Base-by-base conservation (phyloP, 2,113 vertebrate species). In the Ameiurus melas region DNA sequence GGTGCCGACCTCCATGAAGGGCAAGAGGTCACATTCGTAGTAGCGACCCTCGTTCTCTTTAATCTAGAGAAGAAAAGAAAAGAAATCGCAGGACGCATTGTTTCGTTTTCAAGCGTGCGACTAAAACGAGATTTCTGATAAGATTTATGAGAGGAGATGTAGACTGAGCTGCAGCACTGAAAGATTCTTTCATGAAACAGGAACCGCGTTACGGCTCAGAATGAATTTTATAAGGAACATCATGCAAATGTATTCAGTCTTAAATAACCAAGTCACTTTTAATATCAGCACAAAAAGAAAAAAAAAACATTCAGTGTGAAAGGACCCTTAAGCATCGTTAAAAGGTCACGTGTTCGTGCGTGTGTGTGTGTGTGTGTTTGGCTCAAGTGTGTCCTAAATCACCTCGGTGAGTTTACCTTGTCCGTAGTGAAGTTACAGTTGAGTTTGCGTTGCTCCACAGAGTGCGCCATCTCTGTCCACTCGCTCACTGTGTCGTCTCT, bases 1-100 rank as follows among this genome's bases (percentile, higher is more conserved):
- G 0, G 96, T 98, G 57, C 98, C 98, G 0, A 99, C 92, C 93
- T 99, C 98, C 97, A 99, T 98, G 93, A 99, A 99, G 33, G 98
- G 97, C 77, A 99, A 94, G 30, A 96, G 93, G 43, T 99, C 97
- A 9, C 98, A 99, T 5, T 98, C 97, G 0, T 99, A 99, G 93
- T 96, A 94, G 0, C 97, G 97, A 1, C 97, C 98, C 90, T 99
- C 97, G 0, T 99, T 97, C 70, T 98, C 97, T 14, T 58, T 33
- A 0, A 94, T 97, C 98, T 99, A 10, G 86, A 36, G 87, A 66
- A 51, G 7, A 33, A n/a, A 55, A 73, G 51, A 58, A 5, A 62
- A 14, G 73, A 22, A 10, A 62, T 62, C 10, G 60, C 20, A 27
- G 22, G 60, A 64, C 7, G 17, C 3, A 58, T 16, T 4, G 7